Evolutionary conservation across 2,113 vertebrate species (phyloP).

Genomic region (Gorsachius goisagi): DNA sequence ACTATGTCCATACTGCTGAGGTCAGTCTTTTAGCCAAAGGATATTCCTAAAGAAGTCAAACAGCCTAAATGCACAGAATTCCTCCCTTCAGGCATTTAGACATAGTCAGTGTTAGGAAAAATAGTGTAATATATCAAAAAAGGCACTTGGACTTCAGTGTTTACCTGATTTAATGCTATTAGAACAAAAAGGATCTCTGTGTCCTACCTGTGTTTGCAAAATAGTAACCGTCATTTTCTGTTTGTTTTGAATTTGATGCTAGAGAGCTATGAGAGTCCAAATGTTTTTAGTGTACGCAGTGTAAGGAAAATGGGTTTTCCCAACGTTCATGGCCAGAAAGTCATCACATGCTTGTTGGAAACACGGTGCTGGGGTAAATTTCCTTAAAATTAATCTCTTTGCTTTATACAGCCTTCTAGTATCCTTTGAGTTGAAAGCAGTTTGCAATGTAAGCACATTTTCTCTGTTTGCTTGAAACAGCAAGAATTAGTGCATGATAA

Average conservation of each 20-base stretch:
- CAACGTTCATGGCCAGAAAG: not conserved
- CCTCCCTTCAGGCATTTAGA: not conserved
- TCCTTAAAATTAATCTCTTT: not conserved
- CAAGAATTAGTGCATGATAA: not conserved
- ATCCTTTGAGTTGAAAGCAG: not conserved
- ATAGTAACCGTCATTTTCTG: slow-evolving; percentile 27
- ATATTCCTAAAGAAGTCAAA: not conserved
- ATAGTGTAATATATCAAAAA: not conserved
- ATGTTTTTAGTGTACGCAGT: slow-evolving; percentile 28
- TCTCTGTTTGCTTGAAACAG: not conserved
- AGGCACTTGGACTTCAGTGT: not conserved
- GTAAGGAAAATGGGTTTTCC: not conserved
- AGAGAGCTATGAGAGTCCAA: not conserved
- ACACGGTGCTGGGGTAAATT: not conserved
- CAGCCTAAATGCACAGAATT: not conserved
- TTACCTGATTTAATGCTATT: not conserved
- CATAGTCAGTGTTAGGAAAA: not conserved
- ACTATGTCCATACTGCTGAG: not conserved
- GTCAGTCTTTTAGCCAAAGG: not conserved
- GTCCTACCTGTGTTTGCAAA: slow-evolving; percentile 68
- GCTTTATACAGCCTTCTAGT: not conserved
- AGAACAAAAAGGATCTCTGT: slow-evolving; percentile 1
- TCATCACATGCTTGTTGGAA: not conserved
- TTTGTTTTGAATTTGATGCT: slow-evolving; percentile 59
- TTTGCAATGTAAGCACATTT: not conserved